Evolutionary conservation across 2,113 vertebrate genomes (phyloP).

Genomic region (Noturus placidus): DNA sequence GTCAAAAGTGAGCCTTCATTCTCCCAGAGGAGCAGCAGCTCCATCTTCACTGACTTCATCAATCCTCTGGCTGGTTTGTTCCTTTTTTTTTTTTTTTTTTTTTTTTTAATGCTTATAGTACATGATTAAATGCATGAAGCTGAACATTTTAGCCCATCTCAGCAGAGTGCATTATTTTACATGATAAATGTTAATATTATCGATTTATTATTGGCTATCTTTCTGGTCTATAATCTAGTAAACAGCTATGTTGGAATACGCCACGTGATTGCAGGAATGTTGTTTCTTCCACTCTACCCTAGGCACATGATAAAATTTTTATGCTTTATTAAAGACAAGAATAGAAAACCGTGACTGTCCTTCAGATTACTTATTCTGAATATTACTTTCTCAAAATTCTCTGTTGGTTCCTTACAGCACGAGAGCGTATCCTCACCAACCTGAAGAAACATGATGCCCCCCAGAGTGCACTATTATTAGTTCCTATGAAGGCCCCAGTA

Average conservation of each 20-base stretch:
- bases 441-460: conserved; percentile 84
- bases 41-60: conserved; percentile 76
- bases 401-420: conserved; percentile 70
- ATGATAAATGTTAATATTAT: neutral
- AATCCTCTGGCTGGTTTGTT: conserved; percentile 78
- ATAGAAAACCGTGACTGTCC: neutral
- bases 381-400: conserved; percentile 10
- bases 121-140: neutral
- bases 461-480: conserved; percentile 70
- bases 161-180: neutral
- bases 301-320: neutral
- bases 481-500: conserved; percentile 80
- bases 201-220: neutral
- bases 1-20: conserved; percentile 78
- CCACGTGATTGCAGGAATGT: neutral
- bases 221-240: neutral
- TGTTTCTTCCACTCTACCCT: neutral
- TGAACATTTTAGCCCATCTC: too few relatives aligned
- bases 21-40: conserved; percentile 61
- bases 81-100: neutral
- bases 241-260: neutral
- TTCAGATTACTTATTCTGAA: neutral
- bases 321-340: neutral
- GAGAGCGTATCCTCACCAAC: conserved; percentile 83
- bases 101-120: neutral